These are phyloP conservation scores for Agriotes lineatus DNA, from an alignment of 2,888 invertebrate genomes.

Conservation along the genomic window DNA sequence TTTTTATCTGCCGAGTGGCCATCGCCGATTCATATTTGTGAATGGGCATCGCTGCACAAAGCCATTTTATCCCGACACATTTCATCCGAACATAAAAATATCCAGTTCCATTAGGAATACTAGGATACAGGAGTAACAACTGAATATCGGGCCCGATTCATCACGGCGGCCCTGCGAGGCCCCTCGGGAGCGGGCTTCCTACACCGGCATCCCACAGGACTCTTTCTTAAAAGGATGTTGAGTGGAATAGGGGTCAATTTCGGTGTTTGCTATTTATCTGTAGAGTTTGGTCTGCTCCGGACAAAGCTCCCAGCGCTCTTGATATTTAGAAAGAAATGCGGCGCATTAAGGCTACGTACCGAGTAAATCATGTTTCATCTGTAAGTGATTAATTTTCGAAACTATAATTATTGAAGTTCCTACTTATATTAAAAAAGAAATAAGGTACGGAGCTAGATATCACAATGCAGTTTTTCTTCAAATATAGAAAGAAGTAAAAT, in stretches of 20 bases:
- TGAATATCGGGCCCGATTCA: constrained; percentile 56
- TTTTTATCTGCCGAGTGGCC: constrained; percentile 25
- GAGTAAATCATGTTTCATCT: no score
- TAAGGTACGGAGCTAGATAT: no score
- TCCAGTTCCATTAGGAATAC: constrained; percentile 55
- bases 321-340: no score
- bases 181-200: constrained; percentile 41
- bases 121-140: constrained; percentile 55
- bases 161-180: constrained; percentile 46
- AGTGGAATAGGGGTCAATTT: constrained; percentile 51
- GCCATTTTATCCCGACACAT: constrained; percentile 49
- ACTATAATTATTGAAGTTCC: no score
- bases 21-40: constrained; percentile 33
- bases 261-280: constrained; percentile 46
- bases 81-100: constrained; percentile 53
- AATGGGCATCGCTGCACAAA: constrained; percentile 42
- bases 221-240: constrained; percentile 49
- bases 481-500: no score
- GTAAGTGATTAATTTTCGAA: no score
- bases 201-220: constrained; percentile 47
- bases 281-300: constrained; percentile 36
- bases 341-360: no score
- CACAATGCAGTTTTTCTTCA: no score
- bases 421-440: no score
- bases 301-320: constrained; percentile 11